Percentiles rank a stretch among this genome's conserved stretches.
Conservation (phyloP, 2,113 vertebrate genomes). For the Psilopogon haemacephalus region DNA sequence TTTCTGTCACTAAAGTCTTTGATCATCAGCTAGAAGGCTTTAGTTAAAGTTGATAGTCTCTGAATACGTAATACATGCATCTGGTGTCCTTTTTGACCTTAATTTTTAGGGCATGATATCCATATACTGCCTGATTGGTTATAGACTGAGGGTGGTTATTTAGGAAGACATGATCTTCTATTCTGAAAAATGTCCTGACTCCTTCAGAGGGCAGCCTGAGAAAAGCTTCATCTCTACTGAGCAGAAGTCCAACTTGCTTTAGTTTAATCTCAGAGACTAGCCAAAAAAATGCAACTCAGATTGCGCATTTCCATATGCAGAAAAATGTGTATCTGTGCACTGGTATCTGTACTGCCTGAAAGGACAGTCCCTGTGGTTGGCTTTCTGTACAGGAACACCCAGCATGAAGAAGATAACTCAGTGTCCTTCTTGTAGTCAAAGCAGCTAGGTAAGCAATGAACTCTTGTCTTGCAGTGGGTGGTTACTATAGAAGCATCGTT, state of each 20-base stretch:
- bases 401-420: neutral
- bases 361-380: neutral
- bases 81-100: neutral
- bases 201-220: neutral
- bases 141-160: neutral
- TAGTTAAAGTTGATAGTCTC: neutral
- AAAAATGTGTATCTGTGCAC: fast-evolving
- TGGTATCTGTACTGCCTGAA: neutral
- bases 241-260: neutral
- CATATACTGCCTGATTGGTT: neutral
- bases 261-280: neutral
- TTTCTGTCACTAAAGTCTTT: neutral
- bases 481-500: neutral
- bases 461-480: neutral
- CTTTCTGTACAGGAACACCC: neutral
- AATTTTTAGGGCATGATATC: neutral
- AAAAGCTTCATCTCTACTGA: neutral
- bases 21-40: neutral
- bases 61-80: neutral
- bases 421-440: neutral
- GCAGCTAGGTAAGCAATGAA: neutral
- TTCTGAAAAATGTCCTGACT: neutral
- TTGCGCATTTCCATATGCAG: neutral
- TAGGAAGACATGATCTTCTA: neutral
- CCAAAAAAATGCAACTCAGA: neutral